Evolutionary conservation across 2,113 vertebrate genomes (phyloP).

Genomic region (Phoxinus phoxinus): DNA sequence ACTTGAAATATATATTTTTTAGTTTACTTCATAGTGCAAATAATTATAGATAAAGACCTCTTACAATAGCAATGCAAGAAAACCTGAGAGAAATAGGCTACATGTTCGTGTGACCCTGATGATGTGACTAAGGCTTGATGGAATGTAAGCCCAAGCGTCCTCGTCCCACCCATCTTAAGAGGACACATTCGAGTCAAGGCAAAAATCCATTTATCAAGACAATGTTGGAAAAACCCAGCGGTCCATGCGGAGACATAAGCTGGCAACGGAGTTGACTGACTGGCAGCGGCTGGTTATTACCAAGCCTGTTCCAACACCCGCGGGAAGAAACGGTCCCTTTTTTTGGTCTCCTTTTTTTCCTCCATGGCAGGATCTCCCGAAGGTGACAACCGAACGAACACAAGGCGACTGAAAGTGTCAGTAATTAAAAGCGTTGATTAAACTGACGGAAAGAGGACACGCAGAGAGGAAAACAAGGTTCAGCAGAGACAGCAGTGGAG

Average conservation of each 20-base stretch:
- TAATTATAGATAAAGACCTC: not conserved
- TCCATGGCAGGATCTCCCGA: constrained; percentile 58
- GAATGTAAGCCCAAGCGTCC: constrained; percentile 27
- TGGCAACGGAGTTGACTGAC: constrained; percentile 61
- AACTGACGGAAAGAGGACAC: constrained; percentile 70
- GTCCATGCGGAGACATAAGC: constrained; percentile 43
- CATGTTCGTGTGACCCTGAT: constrained; percentile 4
- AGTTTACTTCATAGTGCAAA: not conserved
- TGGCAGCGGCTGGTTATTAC: constrained; percentile 55
- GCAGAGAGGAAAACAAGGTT: constrained; percentile 56
- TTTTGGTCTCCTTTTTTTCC: constrained; percentile 43
- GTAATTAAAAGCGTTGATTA: constrained; percentile 74
- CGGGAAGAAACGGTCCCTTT: constrained; percentile 50
- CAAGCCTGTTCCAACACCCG: constrained; percentile 48
- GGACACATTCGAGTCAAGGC: constrained; percentile 47
- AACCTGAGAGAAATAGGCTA: not conserved
- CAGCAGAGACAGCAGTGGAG: not conserved
- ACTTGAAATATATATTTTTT: not conserved
- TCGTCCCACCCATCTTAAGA: constrained; percentile 22
- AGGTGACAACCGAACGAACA: constrained; percentile 58
- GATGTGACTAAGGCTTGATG: constrained; percentile 34
- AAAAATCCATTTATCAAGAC: constrained; percentile 66
- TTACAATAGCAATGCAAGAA: constrained; percentile 20
- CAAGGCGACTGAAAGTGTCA: constrained; percentile 59
- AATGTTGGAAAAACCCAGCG: constrained; percentile 54